Base-by-base conservation (phyloP, 2,113 vertebrate genomes). In the Lamprologus sp. region DNA sequence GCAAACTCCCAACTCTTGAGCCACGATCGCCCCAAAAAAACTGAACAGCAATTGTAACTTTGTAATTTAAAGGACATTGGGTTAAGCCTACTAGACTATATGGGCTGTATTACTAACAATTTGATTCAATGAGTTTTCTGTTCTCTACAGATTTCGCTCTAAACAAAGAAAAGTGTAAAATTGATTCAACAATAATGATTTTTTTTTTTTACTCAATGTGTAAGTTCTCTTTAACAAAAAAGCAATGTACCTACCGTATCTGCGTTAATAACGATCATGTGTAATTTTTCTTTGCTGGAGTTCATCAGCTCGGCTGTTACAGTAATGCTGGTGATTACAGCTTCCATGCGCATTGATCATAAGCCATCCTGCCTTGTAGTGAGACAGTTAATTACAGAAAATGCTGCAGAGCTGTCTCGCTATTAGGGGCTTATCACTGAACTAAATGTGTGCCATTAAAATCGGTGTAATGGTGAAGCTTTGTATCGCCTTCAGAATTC, bases 331-430 rank as follows among this genome's bases (percentile, higher is more conserved):
- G 40, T 86, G 84, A 92, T 92, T 88, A 60, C 79, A 82, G 82
- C 90, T 42, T 90, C 75, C 58, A 75, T 75, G 75, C n/a, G 65
- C 68, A 88, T 84, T 68, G 88, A 90, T 88, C 88, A 84, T 12
- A 21, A 70, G 40, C 49, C 77, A 11, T 14, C 77, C 28, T 53
- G 17, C 68, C 63, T 14, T 56, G 70, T 54, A 80, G 9, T 21
- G 84, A 42, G 87, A 79, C 73, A 63, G 81, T 92, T 88, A 90
- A 93, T 91, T 79, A 88, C 90, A 79, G 81, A 47, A 60, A 84
- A 87, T 37, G 63, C 86, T 33, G 79, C 82, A 14, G 73, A 81
- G 80, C 33, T 83, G 60, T 85, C 45, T 31, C 26, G 40, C 82
- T 54, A 73, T 86, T 73, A 56, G 26, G 60, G 82, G 63, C 53